Base-by-base conservation (phyloP, 2,113 vertebrate species). In the Prionailurus viverrinus region DNA sequence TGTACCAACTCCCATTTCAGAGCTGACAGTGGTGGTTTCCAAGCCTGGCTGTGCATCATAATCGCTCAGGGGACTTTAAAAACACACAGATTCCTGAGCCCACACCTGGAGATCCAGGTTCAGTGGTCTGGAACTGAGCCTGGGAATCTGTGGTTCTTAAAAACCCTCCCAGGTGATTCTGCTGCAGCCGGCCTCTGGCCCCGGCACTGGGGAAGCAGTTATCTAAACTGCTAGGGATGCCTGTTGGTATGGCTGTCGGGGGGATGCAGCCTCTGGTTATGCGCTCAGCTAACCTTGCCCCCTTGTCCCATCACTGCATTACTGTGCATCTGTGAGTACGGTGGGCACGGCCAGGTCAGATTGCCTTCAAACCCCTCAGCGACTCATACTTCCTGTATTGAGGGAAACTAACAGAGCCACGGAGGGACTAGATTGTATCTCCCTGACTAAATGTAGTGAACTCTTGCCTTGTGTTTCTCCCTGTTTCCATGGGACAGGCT, bases 271-370 rank as follows among this genome's bases (percentile, higher is more conserved):
- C 63, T 25, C 74, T 23, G 58, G 51, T 27, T 65, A 5, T 1
- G 13, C 11, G 25, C 71, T 61, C 15, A 4, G 80, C 63, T 79
- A 1, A 4, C 31, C 13, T 39, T 36, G 41, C 31, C 41, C 15
- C 0, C 15, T 27, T 12, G 11, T 71, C 18, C 10, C 58, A 51
- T 1, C 27, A 0, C 25, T 0, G 5, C 5, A 0, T 58, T 48
- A 6, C 29, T 31, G 36, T 21, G 14, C 31, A 9, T 11, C 90
- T 55, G 29, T 31, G 48, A 15, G n/a, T 21, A 14, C 25, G 29
- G 7, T 19, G 69, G 71, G 19, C 7, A 1, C 1, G 12, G 10
- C 3, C 41, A 39, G 1, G 41, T 66, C 31, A 9, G 23, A 33
- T 29, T 61, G 41, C 55, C 68, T 3, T 1, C 48, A 58, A 74